Evolutionary conservation across 2,797 vertebrate genomes (phyloP).

Genomic region (Halcyon badia): DNA sequence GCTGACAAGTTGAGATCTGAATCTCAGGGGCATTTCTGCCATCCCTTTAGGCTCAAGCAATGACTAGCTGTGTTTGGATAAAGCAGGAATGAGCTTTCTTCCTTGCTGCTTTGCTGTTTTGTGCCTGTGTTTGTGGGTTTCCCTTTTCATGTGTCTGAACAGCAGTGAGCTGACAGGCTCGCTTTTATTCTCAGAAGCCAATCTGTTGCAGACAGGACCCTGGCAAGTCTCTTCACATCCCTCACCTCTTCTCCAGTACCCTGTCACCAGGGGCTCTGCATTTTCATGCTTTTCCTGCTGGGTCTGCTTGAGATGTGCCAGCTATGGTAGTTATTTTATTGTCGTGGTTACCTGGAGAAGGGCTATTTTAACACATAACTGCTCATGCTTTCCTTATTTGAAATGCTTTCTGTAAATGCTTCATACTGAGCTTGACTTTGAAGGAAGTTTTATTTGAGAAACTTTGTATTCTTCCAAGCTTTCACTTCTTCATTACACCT

Average conservation of each 20-base stretch:
- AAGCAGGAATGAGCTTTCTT: neutral
- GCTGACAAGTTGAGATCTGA: neutral
- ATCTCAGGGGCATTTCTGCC: accelerated
- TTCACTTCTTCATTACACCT: neutral
- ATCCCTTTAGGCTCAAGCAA: neutral
- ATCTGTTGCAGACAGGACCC: neutral
- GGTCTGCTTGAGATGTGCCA: neutral
- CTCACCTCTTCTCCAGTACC: neutral
- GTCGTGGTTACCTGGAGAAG: neutral
- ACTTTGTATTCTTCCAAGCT: neutral
- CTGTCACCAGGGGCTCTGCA: neutral
- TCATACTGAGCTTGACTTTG: neutral
- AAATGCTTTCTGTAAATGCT: neutral
- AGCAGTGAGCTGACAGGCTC: neutral
- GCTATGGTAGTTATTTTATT: neutral
- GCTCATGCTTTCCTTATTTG: neutral
- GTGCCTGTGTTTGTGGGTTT: neutral
- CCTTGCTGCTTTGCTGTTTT: neutral
- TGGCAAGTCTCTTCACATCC: neutral
- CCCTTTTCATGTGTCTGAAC: neutral
- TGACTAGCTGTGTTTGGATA: neutral
- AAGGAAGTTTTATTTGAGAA: conserved; percentile 31
- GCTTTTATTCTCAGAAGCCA: neutral
- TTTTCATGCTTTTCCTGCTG: neutral
- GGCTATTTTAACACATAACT: neutral